Evolutionary conservation across 2,888 invertebrate species (phyloP), one percentile per base, ranked within the genome.

Genomic region (Apotomis betuletana): DNA sequence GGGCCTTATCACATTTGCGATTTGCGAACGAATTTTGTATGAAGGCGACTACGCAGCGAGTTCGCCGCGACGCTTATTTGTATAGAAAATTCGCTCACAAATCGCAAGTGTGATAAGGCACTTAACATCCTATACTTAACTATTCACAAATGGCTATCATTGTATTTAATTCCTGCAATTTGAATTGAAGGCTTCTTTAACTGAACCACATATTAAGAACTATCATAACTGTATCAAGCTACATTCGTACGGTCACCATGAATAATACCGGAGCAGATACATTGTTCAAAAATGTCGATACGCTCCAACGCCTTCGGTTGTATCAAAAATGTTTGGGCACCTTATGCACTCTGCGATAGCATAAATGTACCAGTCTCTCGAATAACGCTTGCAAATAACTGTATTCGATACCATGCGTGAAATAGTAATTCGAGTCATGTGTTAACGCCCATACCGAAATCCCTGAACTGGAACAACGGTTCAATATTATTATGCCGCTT

Each of bases 381-480:
- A 49, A 67, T 57, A 61, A 65, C 44, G 55, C 60, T 65, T 61
- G 58, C 61, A 69, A 69, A 65, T 69, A 67, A 74, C 70, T 64
- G 69, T 75, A 76, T 75, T 80, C 74, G 70, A 80, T 80, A 79
- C 63, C 75, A 67, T 49, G 69, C 69, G 76, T 78, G 74, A 77
- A 79, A 77, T 81, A 80, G 80, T 82, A 74, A 77, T 79, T 76
- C 78, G 46, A 84, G 82, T 85, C 85, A 86, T 84, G 81, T 83
- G 78, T 83, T 83, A 82, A 77, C 79, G 75, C 78, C 77, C 81
- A 80, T 77, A 77, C 76, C 75, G 75, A 80, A 81, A 82, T 76
- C 79, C 76, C 79, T 82, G 79, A 83, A 86, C 84, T 84, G 81
- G 78, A 82, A 76, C 79, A 83, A 83, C 84, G 82, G 82, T 83